Percentiles rank a stretch among this genome's conserved stretches.
phyloP scores from a whole-genome alignment of 2,113 vertebrate species.

The Dolichotis patagonum region DNA sequence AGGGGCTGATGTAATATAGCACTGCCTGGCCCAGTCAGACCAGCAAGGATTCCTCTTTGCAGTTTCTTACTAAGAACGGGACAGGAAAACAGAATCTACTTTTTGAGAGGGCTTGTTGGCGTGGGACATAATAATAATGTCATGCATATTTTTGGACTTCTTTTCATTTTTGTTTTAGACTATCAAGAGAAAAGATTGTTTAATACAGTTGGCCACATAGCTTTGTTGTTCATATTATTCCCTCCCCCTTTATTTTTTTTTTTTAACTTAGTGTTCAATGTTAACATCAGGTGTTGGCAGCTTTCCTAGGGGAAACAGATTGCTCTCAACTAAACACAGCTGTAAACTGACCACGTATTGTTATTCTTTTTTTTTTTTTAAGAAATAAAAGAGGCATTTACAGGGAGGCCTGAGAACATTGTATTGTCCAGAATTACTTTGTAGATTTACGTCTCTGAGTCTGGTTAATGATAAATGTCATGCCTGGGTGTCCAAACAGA shows the following conservation, averaged over 20 bases:
- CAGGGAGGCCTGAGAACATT: not conserved
- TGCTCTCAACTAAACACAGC: conserved; percentile 70
- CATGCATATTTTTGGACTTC: not conserved
- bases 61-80: not conserved
- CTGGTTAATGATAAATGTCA: conserved; percentile 39
- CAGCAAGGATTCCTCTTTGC: not conserved
- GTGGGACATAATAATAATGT: no score
- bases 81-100: not conserved
- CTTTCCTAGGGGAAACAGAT: conserved; percentile 12
- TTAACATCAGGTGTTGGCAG: conserved; percentile 56
- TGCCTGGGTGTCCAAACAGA: not conserved
- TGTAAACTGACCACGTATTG: conserved; percentile 53
- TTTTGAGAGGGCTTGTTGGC: not conserved
- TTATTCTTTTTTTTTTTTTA: conserved; percentile 53
- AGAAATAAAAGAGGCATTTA: conserved; percentile 54
- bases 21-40: not conserved
- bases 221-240: conserved; percentile 11
- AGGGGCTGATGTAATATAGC: not conserved
- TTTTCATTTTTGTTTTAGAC: not conserved
- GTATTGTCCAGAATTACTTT: not conserved
- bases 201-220: not conserved
- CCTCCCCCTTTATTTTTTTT: not conserved
- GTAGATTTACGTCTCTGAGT: not conserved
- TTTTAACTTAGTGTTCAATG: not conserved
- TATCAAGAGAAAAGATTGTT: not conserved